Evolutionary conservation across 2,113 vertebrate species (phyloP), one percentile per base, ranked within the genome.

Genomic region (Gila orcuttii): DNA sequence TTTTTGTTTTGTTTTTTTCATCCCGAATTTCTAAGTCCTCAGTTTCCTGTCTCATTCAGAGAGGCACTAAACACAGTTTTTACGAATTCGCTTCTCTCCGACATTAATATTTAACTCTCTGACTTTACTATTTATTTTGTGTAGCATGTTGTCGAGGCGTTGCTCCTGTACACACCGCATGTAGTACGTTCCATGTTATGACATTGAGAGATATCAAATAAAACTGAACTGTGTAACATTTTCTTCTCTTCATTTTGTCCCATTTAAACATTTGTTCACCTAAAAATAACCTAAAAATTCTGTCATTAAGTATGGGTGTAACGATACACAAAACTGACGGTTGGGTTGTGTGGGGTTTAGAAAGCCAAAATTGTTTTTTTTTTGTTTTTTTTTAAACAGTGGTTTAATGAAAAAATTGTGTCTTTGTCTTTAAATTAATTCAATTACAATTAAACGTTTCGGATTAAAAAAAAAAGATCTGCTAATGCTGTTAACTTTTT

Each of bases 121-220:
- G 42, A 42, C 42, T 57, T 83, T 90, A 89, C 89, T 95, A 94
- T 95, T 95, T 95, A 94, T 95, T 79, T 79, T 94, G 89, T 92
- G 50, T 90, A 92, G 90, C 87, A 87, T 91, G 87, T 91, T 83
- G 25, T 89, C 88, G 86, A 90, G 87, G 59, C 86, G 6, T 1
- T 74, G 74, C 74, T 90, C 87, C 90, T 86, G 82, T 82, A 87
- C 6, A 81, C 87, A 66, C 82, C 88, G 71, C 87, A 74, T 93
- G 89, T 94, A 92, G 91, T 89, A 88, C 42, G 76, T 50, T 68
- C 71, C 87, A 89, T 91, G 91, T 93, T 93, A 90, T 89, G 91
- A 81, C 85, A 79, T 86, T 87, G 81, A 91, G 89, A 69, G 52
- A 86, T 92, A 90, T 93, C 89, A 77, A 93, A 94, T 94, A 93